These are phyloP conservation scores for Esox niger DNA, from an alignment of 2,113 vertebrate species.

Conservation along the genomic window DNA sequence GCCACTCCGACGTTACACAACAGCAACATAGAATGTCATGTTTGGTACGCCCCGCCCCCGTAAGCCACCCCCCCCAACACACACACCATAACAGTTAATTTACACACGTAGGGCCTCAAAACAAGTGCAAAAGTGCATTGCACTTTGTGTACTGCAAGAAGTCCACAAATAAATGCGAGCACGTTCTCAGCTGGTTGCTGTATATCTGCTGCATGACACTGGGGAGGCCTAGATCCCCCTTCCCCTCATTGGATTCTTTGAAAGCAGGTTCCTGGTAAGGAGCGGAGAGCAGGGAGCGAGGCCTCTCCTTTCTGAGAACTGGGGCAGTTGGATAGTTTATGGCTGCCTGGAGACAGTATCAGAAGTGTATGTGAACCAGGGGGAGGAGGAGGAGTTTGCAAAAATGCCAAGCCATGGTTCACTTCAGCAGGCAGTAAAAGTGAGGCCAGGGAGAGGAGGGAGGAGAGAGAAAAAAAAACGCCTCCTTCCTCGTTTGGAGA, in stretches of 20 bases:
- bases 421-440: constrained; percentile 72
- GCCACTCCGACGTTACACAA: too few species aligned
- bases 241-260: constrained; percentile 54
- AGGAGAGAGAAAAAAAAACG: neutral
- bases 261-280: constrained; percentile 67
- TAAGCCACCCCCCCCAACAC: too few species aligned
- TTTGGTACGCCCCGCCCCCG: too few species aligned
- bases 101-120: neutral
- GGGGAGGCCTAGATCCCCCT: neutral
- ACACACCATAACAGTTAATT: too few species aligned
- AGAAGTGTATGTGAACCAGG: constrained; percentile 41
- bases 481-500: constrained; percentile 19
- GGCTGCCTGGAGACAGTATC: constrained; percentile 67
- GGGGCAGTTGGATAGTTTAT: constrained; percentile 66
- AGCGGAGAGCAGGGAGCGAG: constrained; percentile 36
- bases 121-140: neutral
- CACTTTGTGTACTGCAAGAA: too few species aligned
- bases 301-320: constrained; percentile 70
- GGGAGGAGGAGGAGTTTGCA: constrained; percentile 57
- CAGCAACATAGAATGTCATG: too few species aligned
- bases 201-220: constrained; percentile 36
- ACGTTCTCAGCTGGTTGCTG: constrained; percentile 52
- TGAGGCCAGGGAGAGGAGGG: constrained; percentile 62
- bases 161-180: neutral
- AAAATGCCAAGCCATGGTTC: constrained; percentile 73